Base-by-base conservation (phyloP, 2,888 invertebrate species). In the Sympetrum striolatum region DNA sequence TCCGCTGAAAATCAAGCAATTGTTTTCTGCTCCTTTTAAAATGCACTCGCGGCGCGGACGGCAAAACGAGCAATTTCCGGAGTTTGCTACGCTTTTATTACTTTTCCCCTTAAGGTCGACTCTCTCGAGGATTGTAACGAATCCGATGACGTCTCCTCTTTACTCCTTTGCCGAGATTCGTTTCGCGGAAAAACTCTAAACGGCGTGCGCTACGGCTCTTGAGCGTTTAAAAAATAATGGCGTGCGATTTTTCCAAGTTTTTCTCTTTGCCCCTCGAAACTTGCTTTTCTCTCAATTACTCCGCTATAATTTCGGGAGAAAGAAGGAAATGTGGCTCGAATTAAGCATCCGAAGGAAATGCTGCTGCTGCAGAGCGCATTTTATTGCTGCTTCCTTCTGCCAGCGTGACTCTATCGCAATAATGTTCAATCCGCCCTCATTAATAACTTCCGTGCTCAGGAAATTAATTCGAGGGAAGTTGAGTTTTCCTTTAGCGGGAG, bases 11-110 rank as follows among this genome's bases (percentile, higher is more conserved):
- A 48, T 82, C 22, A 31, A 82, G 82, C 53, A 58, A 82, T 35
- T 82, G 58, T 58, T 53, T 82, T n/a, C 53, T 35, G 18, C 25
- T 82, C 12, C 35, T 31, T 53, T 48, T 82, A 82, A 35, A 31
- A 82, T 31, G 58, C 48, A 18, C 82, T 82, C 53, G 22, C 53
- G 15, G 18, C 58, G 22, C 82, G 82, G 53, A 3, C 8, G 58
- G 35, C 35, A 35, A 82, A 58, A 82, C 64, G 64, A 64, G 64
- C 35, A 82, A 82, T 82, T 82, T 82, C 82, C 82, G 82, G 82
- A 35, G 58, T 82, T 82, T 82, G n/a, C n/a, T 8, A 14, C 25
- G 22, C 12, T 25, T 64, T 22, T 22, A 10, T 64, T 64, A n/a
- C 12, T 64, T n/a, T 60, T 60, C 8, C 10, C 60, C n/a, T 64